Base-by-base conservation (phyloP, 2,888 invertebrate genomes). In the Synergus japonicus region DNA sequence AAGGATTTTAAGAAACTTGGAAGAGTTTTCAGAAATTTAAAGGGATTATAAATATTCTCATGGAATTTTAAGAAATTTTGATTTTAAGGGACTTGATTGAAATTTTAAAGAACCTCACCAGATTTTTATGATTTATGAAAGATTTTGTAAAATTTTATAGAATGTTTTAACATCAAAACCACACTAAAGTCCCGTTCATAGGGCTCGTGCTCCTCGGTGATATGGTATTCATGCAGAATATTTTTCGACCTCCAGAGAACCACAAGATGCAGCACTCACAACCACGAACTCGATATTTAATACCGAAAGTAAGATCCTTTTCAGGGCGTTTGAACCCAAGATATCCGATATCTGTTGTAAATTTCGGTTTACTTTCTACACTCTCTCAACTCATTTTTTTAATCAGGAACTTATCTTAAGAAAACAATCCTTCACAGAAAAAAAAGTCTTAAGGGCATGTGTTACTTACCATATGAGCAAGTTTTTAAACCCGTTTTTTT, bases 191-290 rank as follows among this genome's bases (percentile, higher is more conserved):
- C 65, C 64, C 37, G 78, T 58, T 54, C 73, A 54, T 54, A 18
- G 15, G 73, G 54, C 82, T 77, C 82, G 80, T 79, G 78, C 78
- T 76, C 66, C 66, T 77, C 80, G 49, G 65, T 29, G 76, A 64
- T 49, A 76, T 58, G 60, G 37, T n/a, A 65, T 73, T 67, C 79
- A 77, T 58, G 76, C 67, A 58, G 60, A 73, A 41, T 78, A 29
- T 82, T 82, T 81, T 79, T 79, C 77, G 60, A 78, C 73, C 67
- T 66, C 66, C 49, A 78, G 76, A 58, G 76, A 80, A 80, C 80
- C 77, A 18, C 78, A 41, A 67, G 58, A 49, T 66, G 37, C 43
- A 58, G 54, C 15, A 46, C 65, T 41, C 37, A 5, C 12, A 78
- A 66, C 67, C 78, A n/a, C 41, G 69, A 69, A 64, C 65, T 73